phyloP scores from a whole-genome alignment of 23 tunicate genomes.

The Aplidium turbinatum region DNA sequence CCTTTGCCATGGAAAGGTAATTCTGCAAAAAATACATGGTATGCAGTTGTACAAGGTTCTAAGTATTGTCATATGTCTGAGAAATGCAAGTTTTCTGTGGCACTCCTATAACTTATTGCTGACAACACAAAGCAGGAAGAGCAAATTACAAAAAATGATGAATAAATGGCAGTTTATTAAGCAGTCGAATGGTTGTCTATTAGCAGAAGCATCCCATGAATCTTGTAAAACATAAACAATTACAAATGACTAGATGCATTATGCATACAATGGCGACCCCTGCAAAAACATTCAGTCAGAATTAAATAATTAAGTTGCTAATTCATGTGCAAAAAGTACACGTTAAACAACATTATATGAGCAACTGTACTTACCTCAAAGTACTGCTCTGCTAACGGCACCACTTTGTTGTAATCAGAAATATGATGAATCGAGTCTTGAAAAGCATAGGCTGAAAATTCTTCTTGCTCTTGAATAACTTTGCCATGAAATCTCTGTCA shows the following conservation, averaged over 20 bases:
- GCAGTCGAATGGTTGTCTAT: too few relatives aligned
- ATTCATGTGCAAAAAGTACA: too few relatives aligned
- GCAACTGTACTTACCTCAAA: background rate
- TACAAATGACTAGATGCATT: background rate
- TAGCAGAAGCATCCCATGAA: too few relatives aligned
- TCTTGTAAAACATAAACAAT: too few relatives aligned
- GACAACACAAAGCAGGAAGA: too few relatives aligned
- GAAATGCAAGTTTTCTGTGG: too few relatives aligned
- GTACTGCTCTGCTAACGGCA: conserved; percentile 19
- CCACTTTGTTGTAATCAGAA: conserved; percentile 21
- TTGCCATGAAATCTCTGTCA: conserved; percentile 19
- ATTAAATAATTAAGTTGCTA: too few relatives aligned
- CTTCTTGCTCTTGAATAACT: conserved; percentile 25
- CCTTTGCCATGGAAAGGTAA: background rate
- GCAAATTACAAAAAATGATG: background rate
- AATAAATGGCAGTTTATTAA: too few relatives aligned
- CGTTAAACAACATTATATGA: too few relatives aligned
- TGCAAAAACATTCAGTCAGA: background rate
- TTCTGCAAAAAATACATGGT: conserved; percentile 20
- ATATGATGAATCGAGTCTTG: conserved; percentile 14
- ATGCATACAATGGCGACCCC: background rate
- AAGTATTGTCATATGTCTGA: too few relatives aligned
- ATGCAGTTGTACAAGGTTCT: too few relatives aligned
- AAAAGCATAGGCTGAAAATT: conserved; percentile 13
- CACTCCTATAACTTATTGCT: too few relatives aligned